Percentiles rank a stretch among this genome's conserved stretches.
phyloP scores from a whole-genome alignment of 2,888 invertebrate species.

The Noctua janthe region DNA sequence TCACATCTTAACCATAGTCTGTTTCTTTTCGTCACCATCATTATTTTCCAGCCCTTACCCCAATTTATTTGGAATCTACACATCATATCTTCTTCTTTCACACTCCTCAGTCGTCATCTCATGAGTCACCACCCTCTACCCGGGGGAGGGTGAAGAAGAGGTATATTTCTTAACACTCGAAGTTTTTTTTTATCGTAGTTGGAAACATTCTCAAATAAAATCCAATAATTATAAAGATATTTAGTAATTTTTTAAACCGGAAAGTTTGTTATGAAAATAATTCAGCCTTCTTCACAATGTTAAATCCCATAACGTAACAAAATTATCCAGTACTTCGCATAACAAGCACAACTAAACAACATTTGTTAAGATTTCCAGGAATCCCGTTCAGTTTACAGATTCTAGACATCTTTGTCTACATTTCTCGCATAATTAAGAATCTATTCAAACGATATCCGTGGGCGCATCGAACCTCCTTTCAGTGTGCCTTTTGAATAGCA shows the following conservation, averaged over 20 bases:
- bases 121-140: no score
- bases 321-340: not conserved
- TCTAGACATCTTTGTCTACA: constrained; percentile 29
- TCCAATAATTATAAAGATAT: not conserved
- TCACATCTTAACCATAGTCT: not conserved
- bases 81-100: not conserved
- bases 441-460: constrained; percentile 31
- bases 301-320: not conserved
- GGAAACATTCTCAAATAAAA: not conserved
- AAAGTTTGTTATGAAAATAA: no score
- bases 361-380: constrained; percentile 4
- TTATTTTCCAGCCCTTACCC: not conserved
- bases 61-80: not conserved
- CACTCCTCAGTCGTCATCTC: not conserved
- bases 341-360: not conserved
- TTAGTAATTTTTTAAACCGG: not conserved
- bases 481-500: constrained; percentile 45
- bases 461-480: constrained; percentile 34
- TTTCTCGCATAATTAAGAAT: constrained; percentile 44
- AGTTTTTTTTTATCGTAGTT: not conserved
- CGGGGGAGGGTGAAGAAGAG: no score
- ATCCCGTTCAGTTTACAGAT: constrained; percentile 16
- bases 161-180: not conserved
- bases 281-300: not conserved
- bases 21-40: not conserved